These are phyloP conservation scores for Cephalophus harveyi DNA, from an alignment of 2,113 vertebrate species.

Conservation along the genomic window DNA sequence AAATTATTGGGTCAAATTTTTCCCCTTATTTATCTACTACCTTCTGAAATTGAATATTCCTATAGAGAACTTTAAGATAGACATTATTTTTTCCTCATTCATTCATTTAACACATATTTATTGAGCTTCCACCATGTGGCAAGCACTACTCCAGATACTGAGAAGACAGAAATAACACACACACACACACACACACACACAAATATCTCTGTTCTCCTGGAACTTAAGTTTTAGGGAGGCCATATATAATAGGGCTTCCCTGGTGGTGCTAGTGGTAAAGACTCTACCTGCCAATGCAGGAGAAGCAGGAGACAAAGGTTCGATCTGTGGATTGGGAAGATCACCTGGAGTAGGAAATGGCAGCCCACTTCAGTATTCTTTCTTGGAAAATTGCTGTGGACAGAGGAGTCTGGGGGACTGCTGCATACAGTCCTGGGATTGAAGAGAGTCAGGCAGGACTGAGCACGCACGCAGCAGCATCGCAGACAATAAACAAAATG, in stretches of 20 bases:
- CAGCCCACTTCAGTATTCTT: background rate
- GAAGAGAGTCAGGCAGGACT: background rate
- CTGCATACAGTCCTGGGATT: background rate
- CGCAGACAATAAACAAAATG: background rate
- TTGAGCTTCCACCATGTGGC: background rate
- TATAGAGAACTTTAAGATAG: background rate
- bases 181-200: background rate
- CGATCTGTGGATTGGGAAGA: background rate
- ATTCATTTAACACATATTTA: background rate
- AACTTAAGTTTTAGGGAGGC: background rate
- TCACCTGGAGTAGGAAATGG: background rate
- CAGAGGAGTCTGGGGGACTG: background rate
- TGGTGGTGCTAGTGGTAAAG: rapidly evolving
- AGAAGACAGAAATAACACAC: background rate
- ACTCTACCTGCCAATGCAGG: background rate
- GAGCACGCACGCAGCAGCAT: background rate
- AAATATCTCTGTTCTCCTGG: background rate
- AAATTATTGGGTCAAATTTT: background rate
- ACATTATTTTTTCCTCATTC: background rate
- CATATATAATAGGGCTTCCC: background rate
- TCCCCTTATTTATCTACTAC: background rate
- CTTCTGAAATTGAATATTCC: background rate
- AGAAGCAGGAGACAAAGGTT: background rate
- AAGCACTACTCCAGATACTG: background rate
- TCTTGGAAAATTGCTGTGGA: background rate